Base-by-base conservation (phyloP, 2,113 vertebrate genomes). In the Chaenocephalus aceratus region DNA sequence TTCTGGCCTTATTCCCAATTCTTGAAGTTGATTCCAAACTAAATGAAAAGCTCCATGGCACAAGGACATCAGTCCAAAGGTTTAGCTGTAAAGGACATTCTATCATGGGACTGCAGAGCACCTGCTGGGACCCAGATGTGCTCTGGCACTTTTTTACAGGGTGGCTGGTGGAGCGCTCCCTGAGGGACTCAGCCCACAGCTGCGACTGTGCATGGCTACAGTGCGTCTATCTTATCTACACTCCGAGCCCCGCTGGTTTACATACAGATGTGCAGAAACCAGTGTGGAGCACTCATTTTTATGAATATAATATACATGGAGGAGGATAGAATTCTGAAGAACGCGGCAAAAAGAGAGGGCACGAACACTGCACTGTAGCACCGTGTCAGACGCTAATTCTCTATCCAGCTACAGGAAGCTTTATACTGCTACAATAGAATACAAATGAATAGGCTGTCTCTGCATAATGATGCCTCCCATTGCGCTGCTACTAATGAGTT, bases 71-170 rank as follows among this genome's bases (percentile, higher is more conserved):
- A 80, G 83, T 85, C 80, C 89, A 88, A 82, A 91, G 91, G 90
- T 92, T 92, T 91, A 86, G 90, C 83, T 79, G 85, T 85, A 88
- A 92, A 88, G 63, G 85, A 87, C 92, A 86, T 92, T 94, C 82
- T 87, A 92, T 94, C 93, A 88, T 87, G 94, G 88, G 91, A 94
- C 78, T 88, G 67, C 75, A 68, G 63, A 91, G 76, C 93, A 93
- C 94, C 95, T 95, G 94, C 92, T 92, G 92, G 86, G 94, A 81
- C 90, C 92, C 95, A 94, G 93, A 94, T 96, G 95, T 94, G 93
- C 84, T 87, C 56, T 86, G 87, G 86, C 86, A 84, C 89, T 90
- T 92, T 93, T 92, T 94, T 90, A 82, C 88, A 89, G 86, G 90
- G 89, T 90, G 86, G 82, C 88, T 93, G 90, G 82, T 82, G 83